Percentiles rank a stretch among this genome's conserved stretches.
Evolutionary conservation across 2,797 vertebrate species (phyloP).

Genomic region (Craterocephalus amniculus): DNA sequence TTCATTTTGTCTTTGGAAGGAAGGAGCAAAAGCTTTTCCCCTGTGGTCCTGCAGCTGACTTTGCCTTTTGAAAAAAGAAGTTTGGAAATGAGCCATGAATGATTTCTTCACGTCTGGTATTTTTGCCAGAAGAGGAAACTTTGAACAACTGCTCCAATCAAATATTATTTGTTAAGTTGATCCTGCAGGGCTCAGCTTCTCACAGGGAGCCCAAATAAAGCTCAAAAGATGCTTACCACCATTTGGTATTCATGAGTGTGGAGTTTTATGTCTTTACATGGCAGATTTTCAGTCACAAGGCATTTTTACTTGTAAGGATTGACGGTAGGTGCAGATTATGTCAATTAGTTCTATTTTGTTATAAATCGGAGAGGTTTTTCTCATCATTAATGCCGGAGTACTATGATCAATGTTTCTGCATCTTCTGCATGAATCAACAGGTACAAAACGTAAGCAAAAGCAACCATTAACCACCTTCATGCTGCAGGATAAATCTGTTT

Average conservation of each 20-base stretch:
- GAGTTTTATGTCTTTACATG: background rate
- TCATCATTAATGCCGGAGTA: too few relatives aligned
- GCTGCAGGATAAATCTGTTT: too few relatives aligned
- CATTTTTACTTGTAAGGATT: too few relatives aligned
- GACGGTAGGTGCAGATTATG: too few relatives aligned
- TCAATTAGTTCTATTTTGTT: too few relatives aligned
- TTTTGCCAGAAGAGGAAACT: slow-evolving; percentile 50
- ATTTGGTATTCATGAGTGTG: background rate
- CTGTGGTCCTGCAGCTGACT: background rate
- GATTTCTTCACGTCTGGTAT: slow-evolving; percentile 1
- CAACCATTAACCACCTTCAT: too few relatives aligned
- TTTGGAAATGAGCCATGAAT: too few relatives aligned
- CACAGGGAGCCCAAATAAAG: background rate
- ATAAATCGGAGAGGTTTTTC: too few relatives aligned
- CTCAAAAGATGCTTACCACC: background rate
- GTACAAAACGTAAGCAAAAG: too few relatives aligned
- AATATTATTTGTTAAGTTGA: background rate
- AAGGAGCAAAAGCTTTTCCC: background rate
- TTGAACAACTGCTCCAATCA: too few relatives aligned
- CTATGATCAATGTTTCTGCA: too few relatives aligned
- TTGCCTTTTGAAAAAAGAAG: slow-evolving; percentile 6
- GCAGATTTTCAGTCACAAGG: background rate
- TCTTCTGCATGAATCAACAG: too few relatives aligned
- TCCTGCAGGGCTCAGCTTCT: background rate
- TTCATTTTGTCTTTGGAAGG: background rate